Conservation (phyloP, 2,888 invertebrate genomes). For the Itoplectis maculator region DNA sequence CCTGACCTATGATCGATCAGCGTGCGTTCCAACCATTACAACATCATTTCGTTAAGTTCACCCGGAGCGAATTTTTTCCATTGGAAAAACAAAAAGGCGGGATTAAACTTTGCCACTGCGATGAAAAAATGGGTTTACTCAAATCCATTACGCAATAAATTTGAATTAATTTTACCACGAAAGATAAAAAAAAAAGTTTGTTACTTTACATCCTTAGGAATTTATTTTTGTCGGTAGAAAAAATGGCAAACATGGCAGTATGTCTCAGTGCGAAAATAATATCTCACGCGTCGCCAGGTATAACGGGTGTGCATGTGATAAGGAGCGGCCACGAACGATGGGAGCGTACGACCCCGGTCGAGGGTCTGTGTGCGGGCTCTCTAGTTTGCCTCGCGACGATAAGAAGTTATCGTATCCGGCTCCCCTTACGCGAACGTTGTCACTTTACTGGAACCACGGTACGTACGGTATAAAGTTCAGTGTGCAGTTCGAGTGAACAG, state of each 20-base stretch:
- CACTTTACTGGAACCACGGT: slow-evolving; percentile 50
- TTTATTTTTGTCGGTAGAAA: not conserved
- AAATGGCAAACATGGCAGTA: not conserved
- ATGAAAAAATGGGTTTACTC: no score
- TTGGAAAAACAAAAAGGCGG: not conserved
- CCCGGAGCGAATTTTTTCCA: not conserved
- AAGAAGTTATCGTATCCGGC: slow-evolving; percentile 82
- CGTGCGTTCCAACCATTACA: slow-evolving; percentile 10
- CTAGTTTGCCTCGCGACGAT: slow-evolving; percentile 76
- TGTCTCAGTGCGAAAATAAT: slow-evolving; percentile 1
- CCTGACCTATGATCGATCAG: slow-evolving; percentile 50
- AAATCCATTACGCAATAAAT: no score
- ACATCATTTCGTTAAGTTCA: slow-evolving; percentile 24
- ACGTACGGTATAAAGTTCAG: slow-evolving; percentile 17
- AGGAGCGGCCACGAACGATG: slow-evolving; percentile 40
- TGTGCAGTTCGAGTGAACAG: not conserved
- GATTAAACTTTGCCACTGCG: not conserved
- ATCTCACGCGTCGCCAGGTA: slow-evolving; percentile 48
- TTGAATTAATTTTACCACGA: no score
- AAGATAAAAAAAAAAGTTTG: no score
- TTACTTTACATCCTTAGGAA: no score
- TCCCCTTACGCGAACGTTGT: slow-evolving; percentile 74
- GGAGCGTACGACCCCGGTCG: slow-evolving; percentile 7
- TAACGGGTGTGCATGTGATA: slow-evolving; percentile 51
- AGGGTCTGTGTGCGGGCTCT: slow-evolving; percentile 55